These are phyloP conservation scores for Heteromurus nitidus DNA, from an alignment of 2,888 invertebrate species.

Conservation along the genomic window DNA sequence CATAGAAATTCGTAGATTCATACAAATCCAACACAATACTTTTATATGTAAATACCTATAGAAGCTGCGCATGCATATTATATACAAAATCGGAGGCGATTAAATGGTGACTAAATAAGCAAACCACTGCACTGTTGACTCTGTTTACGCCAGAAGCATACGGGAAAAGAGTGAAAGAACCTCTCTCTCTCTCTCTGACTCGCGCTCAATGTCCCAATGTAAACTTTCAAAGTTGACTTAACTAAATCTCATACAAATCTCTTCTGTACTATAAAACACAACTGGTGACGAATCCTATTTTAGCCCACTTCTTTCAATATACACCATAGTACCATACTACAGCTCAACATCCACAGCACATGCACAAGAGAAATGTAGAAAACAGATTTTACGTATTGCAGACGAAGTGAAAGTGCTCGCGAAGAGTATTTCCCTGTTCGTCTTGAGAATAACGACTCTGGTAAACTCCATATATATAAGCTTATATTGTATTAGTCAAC, in stretches of 20 bases:
- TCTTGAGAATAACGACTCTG: neutral
- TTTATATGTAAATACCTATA: too few species aligned
- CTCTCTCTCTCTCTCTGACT: neutral
- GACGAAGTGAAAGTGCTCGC: too few species aligned
- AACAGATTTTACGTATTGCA: neutral
- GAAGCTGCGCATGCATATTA: too few species aligned
- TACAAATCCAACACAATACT: too few species aligned
- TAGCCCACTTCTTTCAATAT: conserved; percentile 31
- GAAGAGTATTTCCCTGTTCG: neutral
- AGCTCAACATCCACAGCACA: neutral
- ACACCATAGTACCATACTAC: neutral
- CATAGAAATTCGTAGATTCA: too few species aligned
- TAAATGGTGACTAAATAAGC: conserved; percentile 9
- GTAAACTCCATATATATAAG: neutral
- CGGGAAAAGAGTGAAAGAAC: neutral
- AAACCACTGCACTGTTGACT: too few species aligned
- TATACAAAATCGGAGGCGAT: too few species aligned
- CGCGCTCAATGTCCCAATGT: conserved; percentile 1
- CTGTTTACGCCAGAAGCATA: too few species aligned
- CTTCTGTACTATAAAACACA: conserved; percentile 41
- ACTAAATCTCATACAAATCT: conserved; percentile 60
- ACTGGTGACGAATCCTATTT: neutral
- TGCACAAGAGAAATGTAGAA: neutral
- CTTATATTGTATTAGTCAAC: neutral
- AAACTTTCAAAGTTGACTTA: conserved; percentile 53